phyloP scores from a whole-genome alignment of 2,888 invertebrate species.

The Chesias legatella region DNA sequence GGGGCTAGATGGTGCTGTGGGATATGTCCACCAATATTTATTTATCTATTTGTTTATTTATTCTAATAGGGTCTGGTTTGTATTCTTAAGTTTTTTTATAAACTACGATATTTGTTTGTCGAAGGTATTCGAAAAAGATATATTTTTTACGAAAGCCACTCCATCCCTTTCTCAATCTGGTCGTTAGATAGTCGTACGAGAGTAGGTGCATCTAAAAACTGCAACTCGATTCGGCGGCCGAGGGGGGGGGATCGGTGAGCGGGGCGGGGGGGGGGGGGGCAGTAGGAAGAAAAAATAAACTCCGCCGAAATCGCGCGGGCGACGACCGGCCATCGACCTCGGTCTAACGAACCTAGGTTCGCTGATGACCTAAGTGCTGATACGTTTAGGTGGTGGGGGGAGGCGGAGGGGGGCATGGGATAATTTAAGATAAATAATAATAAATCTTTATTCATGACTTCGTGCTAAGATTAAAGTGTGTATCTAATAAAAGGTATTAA shows the following conservation, averaged over 20 bases:
- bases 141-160: slow-evolving; percentile 25
- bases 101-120: too few relatives aligned
- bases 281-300: slow-evolving; percentile 50
- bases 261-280: slow-evolving; percentile 25
- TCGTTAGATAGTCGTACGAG: slow-evolving; percentile 76
- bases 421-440: too few relatives aligned
- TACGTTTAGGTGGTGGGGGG: not conserved
- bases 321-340: slow-evolving; percentile 72
- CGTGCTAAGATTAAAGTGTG: too few relatives aligned
- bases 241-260: slow-evolving; percentile 34
- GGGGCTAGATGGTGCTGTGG: too few relatives aligned
- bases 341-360: slow-evolving; percentile 43
- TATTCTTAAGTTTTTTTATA: too few relatives aligned
- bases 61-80: too few relatives aligned
- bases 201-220: slow-evolving; percentile 80
- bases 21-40: too few relatives aligned
- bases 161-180: slow-evolving; percentile 41
- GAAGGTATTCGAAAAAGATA: too few relatives aligned
- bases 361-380: slow-evolving; percentile 29
- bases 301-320: slow-evolving; percentile 66
- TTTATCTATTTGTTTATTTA: too few relatives aligned
- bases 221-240: slow-evolving; percentile 70
- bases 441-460: too few relatives aligned
- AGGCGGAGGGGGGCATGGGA: slow-evolving; percentile 14
- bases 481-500: too few relatives aligned